Evolutionary conservation across 2,888 invertebrate genomes (phyloP).

Genomic region (Archaeoteleia sp.): DNA sequence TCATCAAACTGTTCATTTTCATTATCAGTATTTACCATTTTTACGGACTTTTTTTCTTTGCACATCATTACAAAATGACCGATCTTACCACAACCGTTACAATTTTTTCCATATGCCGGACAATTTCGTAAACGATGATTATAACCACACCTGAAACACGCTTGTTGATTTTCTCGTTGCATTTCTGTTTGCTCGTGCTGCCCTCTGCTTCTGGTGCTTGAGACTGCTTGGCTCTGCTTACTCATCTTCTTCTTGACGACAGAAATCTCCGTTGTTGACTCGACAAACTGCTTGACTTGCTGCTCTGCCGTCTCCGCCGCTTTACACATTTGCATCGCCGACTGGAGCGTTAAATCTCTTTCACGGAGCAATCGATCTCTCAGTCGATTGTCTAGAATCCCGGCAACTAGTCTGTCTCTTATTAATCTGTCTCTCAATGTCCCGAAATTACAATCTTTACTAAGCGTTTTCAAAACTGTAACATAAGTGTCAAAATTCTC

Average conservation of each 20-base stretch:
- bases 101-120: conserved; percentile 40
- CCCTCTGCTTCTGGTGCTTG: not conserved
- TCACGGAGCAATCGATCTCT: conserved; percentile 54
- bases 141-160: conserved; percentile 32
- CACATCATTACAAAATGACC: conserved; percentile 19
- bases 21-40: conserved; percentile 1
- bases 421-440: conserved; percentile 53
- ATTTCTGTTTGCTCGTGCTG: no score
- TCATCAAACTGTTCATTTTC: not conserved
- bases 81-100: conserved; percentile 26
- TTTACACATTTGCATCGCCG: conserved; percentile 43
- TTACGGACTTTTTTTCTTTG: conserved; percentile 2
- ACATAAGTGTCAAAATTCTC: conserved; percentile 53
- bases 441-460: conserved; percentile 52
- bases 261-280: conserved; percentile 9
- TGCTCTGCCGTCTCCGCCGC: conserved; percentile 43
- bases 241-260: not conserved
- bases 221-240: not conserved
- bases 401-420: conserved; percentile 52
- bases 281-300: conserved; percentile 34
- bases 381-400: conserved; percentile 44
- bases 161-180: not conserved
- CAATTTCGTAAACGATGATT: conserved; percentile 21
- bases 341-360: conserved; percentile 42
- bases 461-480: conserved; percentile 53